Evolutionary conservation across 2,888 invertebrate genomes (phyloP), one percentile per base, ranked within the genome.

Genomic region (Protophormia terraenovae): DNA sequence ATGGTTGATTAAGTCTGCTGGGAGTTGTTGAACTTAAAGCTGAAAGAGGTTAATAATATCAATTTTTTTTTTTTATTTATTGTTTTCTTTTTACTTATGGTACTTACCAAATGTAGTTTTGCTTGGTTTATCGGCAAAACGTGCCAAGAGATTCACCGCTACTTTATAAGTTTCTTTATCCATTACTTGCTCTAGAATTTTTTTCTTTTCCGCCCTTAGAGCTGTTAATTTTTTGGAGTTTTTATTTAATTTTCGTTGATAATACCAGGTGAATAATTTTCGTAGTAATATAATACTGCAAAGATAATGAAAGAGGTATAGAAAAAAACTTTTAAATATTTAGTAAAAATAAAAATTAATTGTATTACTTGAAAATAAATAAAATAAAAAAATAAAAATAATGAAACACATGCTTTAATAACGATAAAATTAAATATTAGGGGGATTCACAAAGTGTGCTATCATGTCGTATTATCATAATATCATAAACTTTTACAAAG

Each of bases 121-220:
- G 8, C 86, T 87, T 10, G 88, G 88, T 85, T 91, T 91, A 66
- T 92, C 92, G 14, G 91, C 93, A 84, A 92, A 93, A 60, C 92
- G 90, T 69, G 91, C 91, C 38, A 93, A 89, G 53, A 93, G 90
- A 87, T 91, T 92, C 35, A 92, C 89, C 53, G 93, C 93, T 64
- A 96, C 97, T 94, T 99, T 99, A 91, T 98, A 99, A 0, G 98
- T 99, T 93, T 99, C 99, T 45, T 96, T 99, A 90, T 99, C 98
- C 96, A 97, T 98, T 38, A 99, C 98, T 91, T 97, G 96, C 90
- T 99, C 98, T 78, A 99, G 93, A 87, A 99, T 95, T 91, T 96
- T 96, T 91, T 96, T 96, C 90, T 97, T 98, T 89, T 97, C 95
- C n/a, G 95, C 95, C 88, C 95, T 94, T 92, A 98, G 94, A 73